A percentile compares a stretch with the other conserved stretches of the same genome.
Conservation (phyloP, 1,140 invertebrate species). For the Heliconius melpomene region DNA sequence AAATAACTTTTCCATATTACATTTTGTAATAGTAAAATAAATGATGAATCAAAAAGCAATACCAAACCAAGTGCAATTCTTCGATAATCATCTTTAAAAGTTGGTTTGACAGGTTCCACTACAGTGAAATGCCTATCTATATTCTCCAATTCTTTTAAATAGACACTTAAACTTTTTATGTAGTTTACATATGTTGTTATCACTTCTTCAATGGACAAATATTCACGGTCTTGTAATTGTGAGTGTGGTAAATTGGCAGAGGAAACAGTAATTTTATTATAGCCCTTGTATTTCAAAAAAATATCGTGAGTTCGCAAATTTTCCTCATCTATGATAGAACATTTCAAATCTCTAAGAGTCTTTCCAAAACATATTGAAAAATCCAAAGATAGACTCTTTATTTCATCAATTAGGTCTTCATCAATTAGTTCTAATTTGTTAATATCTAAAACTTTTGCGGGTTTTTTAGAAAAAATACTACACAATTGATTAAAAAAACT, state of each 20-base stretch:
- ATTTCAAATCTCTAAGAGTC: conserved; percentile 59
- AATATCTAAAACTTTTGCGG: conserved; percentile 29
- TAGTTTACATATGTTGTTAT: conserved; percentile 48
- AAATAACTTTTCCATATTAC: conserved; percentile 21
- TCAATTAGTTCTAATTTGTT: conserved; percentile 50
- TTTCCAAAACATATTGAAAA: conserved; percentile 55
- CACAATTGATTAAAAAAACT: conserved; percentile 17
- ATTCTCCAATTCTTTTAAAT: conserved; percentile 60
- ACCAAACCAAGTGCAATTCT: conserved; percentile 58
- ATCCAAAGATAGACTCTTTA: conserved; percentile 39
- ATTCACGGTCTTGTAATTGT: conserved; percentile 52
- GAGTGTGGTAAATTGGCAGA: conserved; percentile 50
- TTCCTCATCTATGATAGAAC: conserved; percentile 50
- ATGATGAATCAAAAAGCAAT: not conserved
- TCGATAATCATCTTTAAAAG: conserved; percentile 64
- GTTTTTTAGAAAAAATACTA: conserved; percentile 6
- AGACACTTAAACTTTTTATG: conserved; percentile 48
- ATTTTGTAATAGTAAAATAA: not conserved
- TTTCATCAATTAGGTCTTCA: conserved; percentile 54
- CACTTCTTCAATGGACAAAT: conserved; percentile 53
- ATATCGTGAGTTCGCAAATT: conserved; percentile 52
- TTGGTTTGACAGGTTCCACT: conserved; percentile 58
- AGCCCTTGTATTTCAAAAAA: conserved; percentile 50
- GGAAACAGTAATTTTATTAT: conserved; percentile 51
- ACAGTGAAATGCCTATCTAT: conserved; percentile 61